Conservation (phyloP, 2,888 invertebrate genomes). For the Ischnus inquisitorius region DNA sequence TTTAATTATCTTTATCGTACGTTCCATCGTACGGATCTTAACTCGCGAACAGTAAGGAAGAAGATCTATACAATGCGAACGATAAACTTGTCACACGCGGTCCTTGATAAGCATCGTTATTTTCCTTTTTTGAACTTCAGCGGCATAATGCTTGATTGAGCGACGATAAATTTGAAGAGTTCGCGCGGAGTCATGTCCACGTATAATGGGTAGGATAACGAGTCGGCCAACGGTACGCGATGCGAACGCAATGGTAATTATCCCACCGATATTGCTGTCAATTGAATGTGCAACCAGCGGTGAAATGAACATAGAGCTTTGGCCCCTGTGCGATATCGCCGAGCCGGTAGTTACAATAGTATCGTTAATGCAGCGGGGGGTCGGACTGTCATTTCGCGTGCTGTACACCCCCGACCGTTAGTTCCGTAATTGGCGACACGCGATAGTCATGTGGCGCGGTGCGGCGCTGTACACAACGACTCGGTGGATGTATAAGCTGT, state of each 20-base stretch:
- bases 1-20: slow-evolving; percentile 37
- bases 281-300: slow-evolving; percentile 16
- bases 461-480: slow-evolving; percentile 42
- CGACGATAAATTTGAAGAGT: not conserved
- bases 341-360: slow-evolving; percentile 41
- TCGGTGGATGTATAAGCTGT: slow-evolving; percentile 33
- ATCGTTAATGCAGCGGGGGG: slow-evolving; percentile 13
- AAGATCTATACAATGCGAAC: slow-evolving; percentile 7
- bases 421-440: slow-evolving; percentile 76
- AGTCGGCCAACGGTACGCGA: not conserved
- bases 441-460: slow-evolving; percentile 68
- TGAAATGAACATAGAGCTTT: not conserved
- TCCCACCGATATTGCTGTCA: slow-evolving; percentile 26
- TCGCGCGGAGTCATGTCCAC: not conserved
- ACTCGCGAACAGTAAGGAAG: not conserved
- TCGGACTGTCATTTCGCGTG: slow-evolving; percentile 48
- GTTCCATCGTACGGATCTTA: not conserved
- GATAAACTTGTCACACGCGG: not conserved
- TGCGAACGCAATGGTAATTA: slow-evolving; percentile 1
- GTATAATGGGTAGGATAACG: not conserved
- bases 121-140: not conserved
- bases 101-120: not conserved
- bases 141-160: not conserved
- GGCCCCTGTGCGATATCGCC: not conserved
- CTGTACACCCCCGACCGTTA: slow-evolving; percentile 42